Evolutionary conservation across 1,140 invertebrate species (phyloP), one percentile per base, ranked within the genome.

Genomic region (Linepithema humile): DNA sequence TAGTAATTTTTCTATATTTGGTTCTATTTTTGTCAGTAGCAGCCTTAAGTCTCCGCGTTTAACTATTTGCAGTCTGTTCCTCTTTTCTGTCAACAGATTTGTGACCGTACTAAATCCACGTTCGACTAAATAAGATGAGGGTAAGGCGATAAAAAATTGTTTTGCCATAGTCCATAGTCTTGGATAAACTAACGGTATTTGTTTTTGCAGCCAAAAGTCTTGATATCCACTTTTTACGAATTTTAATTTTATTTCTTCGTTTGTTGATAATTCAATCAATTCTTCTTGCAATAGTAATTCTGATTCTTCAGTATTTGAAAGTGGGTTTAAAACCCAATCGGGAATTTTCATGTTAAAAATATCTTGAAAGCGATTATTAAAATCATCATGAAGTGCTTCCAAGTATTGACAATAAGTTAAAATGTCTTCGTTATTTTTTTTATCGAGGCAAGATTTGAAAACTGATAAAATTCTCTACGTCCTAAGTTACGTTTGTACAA

Each of bases 261-360:
- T 70, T 32, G 67, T 70, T 15, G 38, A 12, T 48, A 70, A 9
- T 53, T 50, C 75, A 43, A 85, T 43, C 32, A 89, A 70, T 87
- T 91, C 88, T 69, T 90, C 90, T 90, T 91, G 85, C 85, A 91
- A 74, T 87, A 3, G 12, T 0, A 17, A 88, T 82, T 88, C 90
- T 82, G 59, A 55, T 73, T 85, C 73, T 85, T 90, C 91, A 85
- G 15, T 72, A 89, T 10, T 89, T 82, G 86, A 75, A 77, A 85
- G 90, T 90, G 86, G 87, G 73, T 86, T 86, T 23, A 91, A 91
- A 53, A 91, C 88, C 84, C 87, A 91, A 60, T 20, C 82, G 84
- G 83, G 88, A 86, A 91, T 90, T 87, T 74, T 82, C 89, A 90
- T 89, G 53, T 80, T 90, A 88, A 88, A 77, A 86, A 91, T 75